These are phyloP conservation scores for Leucophenga montana DNA, from an alignment of 2,888 invertebrate genomes.

Conservation along the genomic window DNA sequence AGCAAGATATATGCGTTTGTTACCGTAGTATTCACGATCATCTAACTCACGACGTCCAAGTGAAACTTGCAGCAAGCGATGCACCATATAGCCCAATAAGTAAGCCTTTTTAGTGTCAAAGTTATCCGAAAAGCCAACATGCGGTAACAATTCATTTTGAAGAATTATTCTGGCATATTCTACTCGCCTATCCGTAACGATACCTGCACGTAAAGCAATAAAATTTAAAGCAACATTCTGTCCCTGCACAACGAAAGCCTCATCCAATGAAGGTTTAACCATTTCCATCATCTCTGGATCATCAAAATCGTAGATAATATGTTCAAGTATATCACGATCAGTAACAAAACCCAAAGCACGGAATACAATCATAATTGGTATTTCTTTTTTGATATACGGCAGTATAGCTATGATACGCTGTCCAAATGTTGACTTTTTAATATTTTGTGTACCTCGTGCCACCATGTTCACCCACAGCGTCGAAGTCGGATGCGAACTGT, in stretches of 20 bases:
- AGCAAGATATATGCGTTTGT: conserved; percentile 97
- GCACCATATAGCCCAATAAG: conserved; percentile 99
- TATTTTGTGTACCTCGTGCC: conserved; percentile 96
- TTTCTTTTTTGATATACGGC: conserved; percentile 99
- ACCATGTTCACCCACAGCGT: conserved; percentile 99
- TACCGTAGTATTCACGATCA: conserved; percentile 99
- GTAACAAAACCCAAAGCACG: conserved; percentile 99
- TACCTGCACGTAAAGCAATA: conserved; percentile 98
- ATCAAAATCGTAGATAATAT: conserved; percentile 99
- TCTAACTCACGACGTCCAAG: conserved; percentile 97
- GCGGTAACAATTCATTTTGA: conserved; percentile 99
- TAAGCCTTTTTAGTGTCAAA: conserved; percentile 99
- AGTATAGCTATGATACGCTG: conserved; percentile 98
- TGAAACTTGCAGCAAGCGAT: conserved; percentile 93
- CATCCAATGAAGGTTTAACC: conserved; percentile 99
- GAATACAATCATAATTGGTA: conserved; percentile 99
- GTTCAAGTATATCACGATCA: conserved; percentile 98
- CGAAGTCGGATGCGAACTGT: conserved; percentile 95
- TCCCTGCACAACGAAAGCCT: conserved; percentile 99
- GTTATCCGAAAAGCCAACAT: conserved; percentile 99
- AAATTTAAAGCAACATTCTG: conserved; percentile 99
- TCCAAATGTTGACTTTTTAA: conserved; percentile 99
- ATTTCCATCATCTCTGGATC: conserved; percentile 99
- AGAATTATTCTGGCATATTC: conserved; percentile 99
- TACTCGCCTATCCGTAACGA: conserved; percentile 98